phyloP scores from a whole-genome alignment of 30 jellyfish, hydroid and myxozoan genomes.

The Morbakka virulenta region DNA sequence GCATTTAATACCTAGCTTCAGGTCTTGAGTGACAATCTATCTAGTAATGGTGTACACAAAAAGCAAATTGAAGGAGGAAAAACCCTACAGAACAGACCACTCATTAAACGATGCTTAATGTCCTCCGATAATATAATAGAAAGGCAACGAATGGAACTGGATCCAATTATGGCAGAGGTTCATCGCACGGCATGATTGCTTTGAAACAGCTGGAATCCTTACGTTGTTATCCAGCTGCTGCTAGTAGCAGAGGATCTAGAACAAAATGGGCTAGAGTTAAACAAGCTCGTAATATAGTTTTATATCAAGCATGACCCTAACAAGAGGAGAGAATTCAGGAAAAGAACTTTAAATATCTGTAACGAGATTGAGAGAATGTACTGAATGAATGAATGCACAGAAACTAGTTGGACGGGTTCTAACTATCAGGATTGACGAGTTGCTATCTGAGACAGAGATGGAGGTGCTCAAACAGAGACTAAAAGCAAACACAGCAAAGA shows the following conservation, averaged over 20 bases:
- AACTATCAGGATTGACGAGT: background rate
- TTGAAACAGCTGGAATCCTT: constrained; percentile 13
- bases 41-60: constrained; percentile 48
- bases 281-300: constrained; percentile 13
- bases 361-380: too few relatives aligned
- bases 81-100: constrained; percentile 32
- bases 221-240: constrained; percentile 46
- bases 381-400: too few relatives aligned
- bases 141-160: constrained; percentile 28
- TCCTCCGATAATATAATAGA: constrained; percentile 12
- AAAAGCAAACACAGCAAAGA: constrained; percentile 25
- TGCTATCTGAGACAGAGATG: constrained; percentile 9
- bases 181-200: constrained; percentile 34
- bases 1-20: constrained; percentile 6
- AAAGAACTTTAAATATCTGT: constrained; percentile 11
- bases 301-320: constrained; percentile 2
- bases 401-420: constrained; percentile 15
- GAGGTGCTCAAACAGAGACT: constrained; percentile 35
- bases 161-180: constrained; percentile 20
- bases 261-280: constrained; percentile 14
- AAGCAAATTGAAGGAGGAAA: constrained; percentile 19
- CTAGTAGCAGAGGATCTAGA: constrained; percentile 23
- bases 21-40: constrained; percentile 21
- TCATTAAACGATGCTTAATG: constrained; percentile 4
- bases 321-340: constrained; percentile 20